These are phyloP conservation scores for Phallusia fumigata DNA, from an alignment of 23 tunicate genomes.

Conservation along the genomic window DNA sequence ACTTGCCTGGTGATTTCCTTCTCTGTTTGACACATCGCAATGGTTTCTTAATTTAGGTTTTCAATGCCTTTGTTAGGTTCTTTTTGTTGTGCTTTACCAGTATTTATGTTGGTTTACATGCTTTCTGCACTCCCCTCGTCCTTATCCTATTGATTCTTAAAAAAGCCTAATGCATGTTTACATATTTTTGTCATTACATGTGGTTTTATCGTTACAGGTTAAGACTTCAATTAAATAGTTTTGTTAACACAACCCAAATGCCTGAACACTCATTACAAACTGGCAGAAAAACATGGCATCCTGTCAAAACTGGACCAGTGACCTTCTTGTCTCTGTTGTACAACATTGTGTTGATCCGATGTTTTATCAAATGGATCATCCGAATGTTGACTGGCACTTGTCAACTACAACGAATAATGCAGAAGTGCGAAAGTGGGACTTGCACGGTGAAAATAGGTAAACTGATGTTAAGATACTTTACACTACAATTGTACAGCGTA, in stretches of 20 bases:
- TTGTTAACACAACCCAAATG: slow-evolving; percentile 24
- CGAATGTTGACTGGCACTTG: slow-evolving; percentile 67
- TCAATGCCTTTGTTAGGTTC: too few relatives aligned
- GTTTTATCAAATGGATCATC: slow-evolving; percentile 69
- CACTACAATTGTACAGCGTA: too few relatives aligned
- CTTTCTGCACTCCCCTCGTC: too few relatives aligned
- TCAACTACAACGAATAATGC: slow-evolving; percentile 62
- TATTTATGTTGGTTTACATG: too few relatives aligned
- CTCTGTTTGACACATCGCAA: too few relatives aligned
- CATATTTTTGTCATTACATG: neutral
- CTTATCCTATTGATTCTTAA: too few relatives aligned
- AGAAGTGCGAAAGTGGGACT: slow-evolving; percentile 33
- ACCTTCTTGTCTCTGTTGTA: slow-evolving; percentile 23
- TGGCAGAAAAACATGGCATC: slow-evolving; percentile 13
- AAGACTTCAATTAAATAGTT: too few relatives aligned
- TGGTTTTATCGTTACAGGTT: too few relatives aligned
- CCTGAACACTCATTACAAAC: slow-evolving; percentile 11
- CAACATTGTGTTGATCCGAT: slow-evolving; percentile 45
- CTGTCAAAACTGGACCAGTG: slow-evolving; percentile 12
- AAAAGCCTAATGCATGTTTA: neutral
- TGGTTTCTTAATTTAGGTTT: too few relatives aligned
- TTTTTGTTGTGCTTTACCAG: too few relatives aligned
- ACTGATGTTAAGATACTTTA: too few relatives aligned
- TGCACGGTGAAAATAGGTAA: slow-evolving; percentile 62
- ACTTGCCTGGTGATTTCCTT: too few relatives aligned